Conservation (phyloP, 2,888 invertebrate genomes). For the Drosophila picticornis region DNA sequence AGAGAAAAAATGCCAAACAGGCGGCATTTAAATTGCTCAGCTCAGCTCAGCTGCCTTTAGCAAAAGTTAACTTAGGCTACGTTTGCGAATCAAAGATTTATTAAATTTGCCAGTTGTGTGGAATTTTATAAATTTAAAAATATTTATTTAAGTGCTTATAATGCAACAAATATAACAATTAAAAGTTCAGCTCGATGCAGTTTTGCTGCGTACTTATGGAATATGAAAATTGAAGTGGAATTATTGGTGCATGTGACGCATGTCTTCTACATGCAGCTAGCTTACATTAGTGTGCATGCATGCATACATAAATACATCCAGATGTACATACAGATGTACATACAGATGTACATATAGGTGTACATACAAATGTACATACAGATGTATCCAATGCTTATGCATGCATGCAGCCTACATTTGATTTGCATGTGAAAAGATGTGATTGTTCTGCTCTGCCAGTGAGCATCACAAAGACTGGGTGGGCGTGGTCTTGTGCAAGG, state of each 20-base stretch:
- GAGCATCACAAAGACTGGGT: neutral
- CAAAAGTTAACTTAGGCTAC: neutral
- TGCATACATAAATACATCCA: constrained; percentile 15
- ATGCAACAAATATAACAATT: neutral
- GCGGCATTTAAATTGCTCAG: constrained; percentile 31
- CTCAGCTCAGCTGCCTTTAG: constrained; percentile 8
- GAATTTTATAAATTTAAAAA: neutral
- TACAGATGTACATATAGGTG: neutral
- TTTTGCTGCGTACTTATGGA: neutral
- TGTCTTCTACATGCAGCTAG: neutral
- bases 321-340: too few species aligned
- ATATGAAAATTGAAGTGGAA: neutral
- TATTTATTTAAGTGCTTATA: neutral
- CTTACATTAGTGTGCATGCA: neutral
- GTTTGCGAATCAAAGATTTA: constrained; percentile 1
- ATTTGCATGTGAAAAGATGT: constrained; percentile 47
- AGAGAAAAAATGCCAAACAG: constrained; percentile 6
- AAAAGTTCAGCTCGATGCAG: too few species aligned
- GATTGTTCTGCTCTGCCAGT: constrained; percentile 43
- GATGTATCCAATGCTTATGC: neutral
- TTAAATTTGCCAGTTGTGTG: neutral
- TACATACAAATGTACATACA: neutral
- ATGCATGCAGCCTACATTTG: constrained; percentile 38
- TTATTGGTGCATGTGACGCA: constrained; percentile 33
- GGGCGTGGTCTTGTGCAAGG: neutral